A percentile compares a stretch with the other conserved stretches of the same genome.
These are phyloP conservation scores for Dasyornis broadbenti DNA, from an alignment of 2,113 vertebrate species.

Conservation along the genomic window DNA sequence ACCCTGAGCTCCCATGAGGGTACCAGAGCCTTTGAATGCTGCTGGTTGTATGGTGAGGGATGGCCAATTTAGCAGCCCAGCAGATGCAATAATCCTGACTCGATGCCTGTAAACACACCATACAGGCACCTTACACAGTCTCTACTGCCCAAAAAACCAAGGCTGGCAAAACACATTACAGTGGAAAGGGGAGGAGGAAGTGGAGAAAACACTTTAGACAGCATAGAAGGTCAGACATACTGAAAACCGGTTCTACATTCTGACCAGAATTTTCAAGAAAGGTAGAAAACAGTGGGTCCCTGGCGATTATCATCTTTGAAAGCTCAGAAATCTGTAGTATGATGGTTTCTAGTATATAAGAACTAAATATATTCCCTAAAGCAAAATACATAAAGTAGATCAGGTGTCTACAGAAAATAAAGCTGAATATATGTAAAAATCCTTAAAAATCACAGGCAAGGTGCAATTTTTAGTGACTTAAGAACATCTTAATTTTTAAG, in stretches of 20 bases:
- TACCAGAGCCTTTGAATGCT: neutral
- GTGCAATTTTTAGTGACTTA: neutral
- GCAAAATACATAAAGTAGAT: neutral
- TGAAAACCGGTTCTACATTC: neutral
- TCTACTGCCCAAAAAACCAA: neutral
- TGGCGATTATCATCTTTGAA: neutral
- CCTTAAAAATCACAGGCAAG: neutral
- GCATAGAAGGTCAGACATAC: neutral
- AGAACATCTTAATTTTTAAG: neutral
- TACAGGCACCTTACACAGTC: neutral
- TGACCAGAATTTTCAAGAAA: neutral
- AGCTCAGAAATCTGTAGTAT: neutral
- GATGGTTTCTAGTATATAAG: neutral
- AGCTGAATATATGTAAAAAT: neutral
- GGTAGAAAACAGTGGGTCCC: neutral
- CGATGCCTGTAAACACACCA: accelerated
- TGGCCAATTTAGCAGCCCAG: neutral
- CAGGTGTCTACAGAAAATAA: neutral
- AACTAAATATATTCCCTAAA: neutral
- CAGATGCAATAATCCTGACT: neutral
- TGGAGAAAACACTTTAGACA: neutral
- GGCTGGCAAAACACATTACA: neutral
- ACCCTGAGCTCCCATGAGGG: neutral
- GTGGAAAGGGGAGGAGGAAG: neutral
- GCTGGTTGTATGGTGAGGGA: neutral